Conservation (phyloP, 2,113 vertebrate genomes). For the Cichladusa arquata region DNA sequence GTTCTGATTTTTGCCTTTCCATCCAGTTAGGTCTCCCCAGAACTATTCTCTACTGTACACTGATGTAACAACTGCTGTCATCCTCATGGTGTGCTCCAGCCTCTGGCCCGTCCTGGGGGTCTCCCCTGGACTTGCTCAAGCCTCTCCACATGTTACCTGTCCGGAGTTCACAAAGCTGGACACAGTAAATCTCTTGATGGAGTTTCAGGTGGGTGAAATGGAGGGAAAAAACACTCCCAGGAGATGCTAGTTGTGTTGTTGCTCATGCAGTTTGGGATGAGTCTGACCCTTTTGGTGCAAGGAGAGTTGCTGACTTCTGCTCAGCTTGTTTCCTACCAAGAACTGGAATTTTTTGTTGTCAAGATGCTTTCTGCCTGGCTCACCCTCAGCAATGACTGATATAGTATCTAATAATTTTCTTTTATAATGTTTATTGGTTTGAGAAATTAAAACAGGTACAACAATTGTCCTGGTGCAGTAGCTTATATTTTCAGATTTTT, state of each 20-base stretch:
- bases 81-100: neutral
- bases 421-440: neutral
- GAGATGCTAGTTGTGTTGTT: neutral
- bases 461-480: fast-evolving
- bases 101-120: fast-evolving
- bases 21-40: neutral
- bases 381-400: neutral
- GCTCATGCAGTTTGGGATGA: neutral
- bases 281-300: fast-evolving
- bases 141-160: neutral
- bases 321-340: neutral
- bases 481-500: neutral
- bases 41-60: fast-evolving
- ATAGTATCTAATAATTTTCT: neutral
- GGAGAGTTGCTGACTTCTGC: neutral
- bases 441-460: neutral
- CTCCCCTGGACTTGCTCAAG: fast-evolving
- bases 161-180: neutral
- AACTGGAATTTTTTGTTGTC: fast-evolving
- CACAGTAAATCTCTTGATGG: neutral
- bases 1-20: neutral
- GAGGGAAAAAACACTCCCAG: neutral
- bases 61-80: fast-evolving
- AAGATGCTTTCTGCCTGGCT: fast-evolving
- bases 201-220: neutral